Conservation (phyloP, 2,113 vertebrate genomes). For the Callaeas wilsoni region DNA sequence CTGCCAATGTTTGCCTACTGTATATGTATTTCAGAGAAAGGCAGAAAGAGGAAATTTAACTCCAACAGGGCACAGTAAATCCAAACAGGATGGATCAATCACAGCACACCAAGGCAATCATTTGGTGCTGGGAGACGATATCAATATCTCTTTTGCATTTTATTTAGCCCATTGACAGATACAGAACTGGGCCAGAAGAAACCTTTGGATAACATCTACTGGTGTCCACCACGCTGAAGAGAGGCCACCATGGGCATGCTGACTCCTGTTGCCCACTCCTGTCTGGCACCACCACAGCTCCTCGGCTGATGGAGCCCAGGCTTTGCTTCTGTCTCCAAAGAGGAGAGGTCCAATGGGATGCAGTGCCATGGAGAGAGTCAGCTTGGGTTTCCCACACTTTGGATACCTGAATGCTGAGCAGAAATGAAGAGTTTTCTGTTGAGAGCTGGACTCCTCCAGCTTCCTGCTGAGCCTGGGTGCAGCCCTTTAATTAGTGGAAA, state of each 20-base stretch:
- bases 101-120: not conserved
- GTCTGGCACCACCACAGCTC: not conserved
- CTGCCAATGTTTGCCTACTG: not conserved
- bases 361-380: not conserved
- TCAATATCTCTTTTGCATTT: not conserved
- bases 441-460: not conserved
- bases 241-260: fast-evolving
- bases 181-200: not conserved
- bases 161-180: not conserved
- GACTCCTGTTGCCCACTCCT: not conserved
- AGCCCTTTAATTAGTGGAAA: constrained; percentile 1
- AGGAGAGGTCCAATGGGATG: fast-evolving
- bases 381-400: not conserved
- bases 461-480: not conserved
- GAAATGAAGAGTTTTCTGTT: not conserved
- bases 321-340: not conserved
- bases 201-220: not conserved
- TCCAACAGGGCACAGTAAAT: not conserved
- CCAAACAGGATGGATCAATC: not conserved
- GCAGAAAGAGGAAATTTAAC: not conserved
- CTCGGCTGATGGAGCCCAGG: not conserved
- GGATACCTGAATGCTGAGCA: not conserved
- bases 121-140: not conserved
- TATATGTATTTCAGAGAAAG: not conserved
- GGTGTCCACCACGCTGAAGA: fast-evolving